Evolutionary conservation across 2,113 vertebrate genomes (phyloP).

Genomic region (Etheostoma cragini): DNA sequence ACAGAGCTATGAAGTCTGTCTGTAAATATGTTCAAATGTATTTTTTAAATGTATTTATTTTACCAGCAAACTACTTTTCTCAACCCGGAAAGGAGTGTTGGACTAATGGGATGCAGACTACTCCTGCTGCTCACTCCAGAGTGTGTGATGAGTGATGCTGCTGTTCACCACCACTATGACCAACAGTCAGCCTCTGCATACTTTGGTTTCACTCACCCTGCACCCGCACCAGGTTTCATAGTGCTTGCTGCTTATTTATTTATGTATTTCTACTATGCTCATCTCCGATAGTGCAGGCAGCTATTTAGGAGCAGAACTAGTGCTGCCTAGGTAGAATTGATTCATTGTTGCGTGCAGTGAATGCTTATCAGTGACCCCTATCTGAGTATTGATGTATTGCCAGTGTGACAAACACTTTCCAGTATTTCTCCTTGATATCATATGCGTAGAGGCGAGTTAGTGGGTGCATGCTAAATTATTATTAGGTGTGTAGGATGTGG

Average conservation of each 20-base stretch:
- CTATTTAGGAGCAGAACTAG: slow-evolving; percentile 11
- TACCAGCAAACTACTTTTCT: not conserved
- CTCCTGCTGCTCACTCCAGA: not conserved
- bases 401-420: not conserved
- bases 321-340: slow-evolving; percentile 17
- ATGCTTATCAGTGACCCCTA: slow-evolving; percentile 37
- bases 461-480: slow-evolving; percentile 23
- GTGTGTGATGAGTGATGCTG: slow-evolving; percentile 32
- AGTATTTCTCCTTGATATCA: not conserved
- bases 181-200: slow-evolving; percentile 15
- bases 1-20: too few relatives aligned
- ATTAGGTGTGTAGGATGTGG: slow-evolving; percentile 20
- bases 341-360: slow-evolving; percentile 42
- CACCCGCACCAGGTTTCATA: slow-evolving; percentile 33
- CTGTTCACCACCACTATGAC: slow-evolving; percentile 33
- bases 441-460: slow-evolving; percentile 11
- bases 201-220: slow-evolving; percentile 43
- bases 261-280: slow-evolving; percentile 49
- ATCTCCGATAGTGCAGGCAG: slow-evolving; percentile 11
- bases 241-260: slow-evolving; percentile 61
- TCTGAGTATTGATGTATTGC: slow-evolving; percentile 42
- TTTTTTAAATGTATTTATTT: not conserved
- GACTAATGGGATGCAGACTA: slow-evolving; percentile 30
- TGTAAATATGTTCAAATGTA: not conserved
- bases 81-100: not conserved